Evolutionary conservation across 2,888 invertebrate species (phyloP).

Genomic region (Leptinotarsa rubiginosa): DNA sequence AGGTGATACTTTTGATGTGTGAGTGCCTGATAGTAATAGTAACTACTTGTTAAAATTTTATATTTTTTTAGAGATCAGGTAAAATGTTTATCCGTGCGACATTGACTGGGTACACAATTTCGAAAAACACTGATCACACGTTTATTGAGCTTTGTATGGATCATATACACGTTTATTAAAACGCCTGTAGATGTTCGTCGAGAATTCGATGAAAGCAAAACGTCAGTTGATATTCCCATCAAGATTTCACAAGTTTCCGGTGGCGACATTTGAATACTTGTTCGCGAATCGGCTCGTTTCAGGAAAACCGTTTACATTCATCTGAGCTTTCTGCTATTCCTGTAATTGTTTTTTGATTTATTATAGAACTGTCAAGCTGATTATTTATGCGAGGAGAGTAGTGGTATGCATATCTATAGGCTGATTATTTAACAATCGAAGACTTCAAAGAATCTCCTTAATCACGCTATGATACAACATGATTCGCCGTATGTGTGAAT

Average conservation of each 20-base stretch:
- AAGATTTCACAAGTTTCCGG: slow-evolving; percentile 34
- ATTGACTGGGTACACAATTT: not conserved
- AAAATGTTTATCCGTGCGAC: not conserved
- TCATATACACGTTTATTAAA: not conserved
- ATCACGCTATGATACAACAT: slow-evolving; percentile 23
- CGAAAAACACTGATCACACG: not conserved
- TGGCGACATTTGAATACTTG: slow-evolving; percentile 26
- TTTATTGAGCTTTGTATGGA: not conserved
- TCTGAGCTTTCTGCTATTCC: slow-evolving; percentile 37
- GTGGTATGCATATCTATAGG: slow-evolving; percentile 34
- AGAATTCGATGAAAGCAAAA: not conserved
- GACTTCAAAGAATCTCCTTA: slow-evolving; percentile 29
- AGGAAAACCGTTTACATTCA: slow-evolving; percentile 42
- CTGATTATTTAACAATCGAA: slow-evolving; percentile 32
- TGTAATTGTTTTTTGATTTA: slow-evolving; percentile 46
- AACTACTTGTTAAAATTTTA: not conserved
- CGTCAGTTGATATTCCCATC: slow-evolving; percentile 35
- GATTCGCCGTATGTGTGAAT: too few relatives aligned
- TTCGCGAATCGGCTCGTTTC: slow-evolving; percentile 34
- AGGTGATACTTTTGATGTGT: too few relatives aligned
- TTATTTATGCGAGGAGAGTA: slow-evolving; percentile 31
- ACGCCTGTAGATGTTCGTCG: not conserved
- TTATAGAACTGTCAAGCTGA: slow-evolving; percentile 30
- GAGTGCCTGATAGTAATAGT: too few relatives aligned
- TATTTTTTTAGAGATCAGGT: not conserved